phyloP scores from a whole-genome alignment of 2,113 vertebrate species.

The Tinamus guttatus region DNA sequence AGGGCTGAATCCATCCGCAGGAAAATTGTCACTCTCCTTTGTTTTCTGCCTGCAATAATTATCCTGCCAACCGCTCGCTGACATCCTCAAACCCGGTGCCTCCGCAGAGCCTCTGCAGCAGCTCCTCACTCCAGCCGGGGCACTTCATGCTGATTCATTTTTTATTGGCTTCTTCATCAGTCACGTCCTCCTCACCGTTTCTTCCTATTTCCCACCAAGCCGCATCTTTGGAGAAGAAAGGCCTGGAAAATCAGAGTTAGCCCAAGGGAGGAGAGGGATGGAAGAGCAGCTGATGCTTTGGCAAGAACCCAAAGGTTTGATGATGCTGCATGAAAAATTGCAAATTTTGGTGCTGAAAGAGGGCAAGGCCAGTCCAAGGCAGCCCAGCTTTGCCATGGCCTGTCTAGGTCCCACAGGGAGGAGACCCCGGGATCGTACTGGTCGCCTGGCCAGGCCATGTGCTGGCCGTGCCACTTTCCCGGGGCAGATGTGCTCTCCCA shows the following conservation, averaged over 20 bases:
- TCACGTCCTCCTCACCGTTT: background rate
- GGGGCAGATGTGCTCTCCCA: too few species aligned
- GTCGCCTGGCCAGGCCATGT: too few species aligned
- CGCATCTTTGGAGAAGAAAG: rapidly evolving
- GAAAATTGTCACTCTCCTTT: constrained; percentile 70
- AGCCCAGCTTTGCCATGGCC: too few species aligned
- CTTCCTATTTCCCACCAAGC: background rate
- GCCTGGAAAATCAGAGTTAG: background rate
- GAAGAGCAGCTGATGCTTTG: background rate
- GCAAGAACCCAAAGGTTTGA: rapidly evolving
- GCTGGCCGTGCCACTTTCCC: too few species aligned
- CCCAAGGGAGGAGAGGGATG: rapidly evolving
- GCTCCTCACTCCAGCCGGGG: background rate
- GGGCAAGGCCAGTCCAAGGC: background rate
- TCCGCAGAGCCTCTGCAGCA: background rate
- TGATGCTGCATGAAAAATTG: too few species aligned
- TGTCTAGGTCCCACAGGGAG: too few species aligned
- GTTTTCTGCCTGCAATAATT: constrained; percentile 68
- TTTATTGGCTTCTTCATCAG: background rate
- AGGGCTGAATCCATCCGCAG: constrained; percentile 71
- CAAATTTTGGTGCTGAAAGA: background rate
- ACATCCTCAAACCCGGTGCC: constrained; percentile 43
- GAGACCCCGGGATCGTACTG: too few species aligned
- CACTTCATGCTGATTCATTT: constrained; percentile 35
- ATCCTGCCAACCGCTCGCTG: constrained; percentile 52